phyloP scores from a whole-genome alignment of 2,113 vertebrate genomes.

The Mastomys natalensis region DNA sequence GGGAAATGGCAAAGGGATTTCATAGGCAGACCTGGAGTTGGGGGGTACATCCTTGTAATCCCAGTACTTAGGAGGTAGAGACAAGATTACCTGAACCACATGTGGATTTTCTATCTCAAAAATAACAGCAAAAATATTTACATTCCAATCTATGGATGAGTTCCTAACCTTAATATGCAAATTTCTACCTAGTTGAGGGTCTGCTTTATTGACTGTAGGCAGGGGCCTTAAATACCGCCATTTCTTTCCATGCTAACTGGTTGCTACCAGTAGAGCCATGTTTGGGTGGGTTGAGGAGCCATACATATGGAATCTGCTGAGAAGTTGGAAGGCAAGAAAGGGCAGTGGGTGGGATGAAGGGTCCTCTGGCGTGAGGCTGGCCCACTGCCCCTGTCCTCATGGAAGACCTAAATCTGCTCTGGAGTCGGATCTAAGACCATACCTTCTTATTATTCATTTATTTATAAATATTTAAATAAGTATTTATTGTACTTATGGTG shows the following conservation, averaged over 20 bases:
- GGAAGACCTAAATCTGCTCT: not conserved
- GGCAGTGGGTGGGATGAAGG: rapidly evolving
- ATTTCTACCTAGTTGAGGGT: not conserved
- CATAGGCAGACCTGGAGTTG: not conserved
- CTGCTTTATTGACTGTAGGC: not conserved
- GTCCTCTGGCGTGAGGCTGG: not conserved
- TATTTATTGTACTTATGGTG: not conserved
- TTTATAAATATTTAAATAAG: not conserved
- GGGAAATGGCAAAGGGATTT: not conserved
- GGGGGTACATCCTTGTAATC: not conserved
- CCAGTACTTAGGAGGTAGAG: not conserved
- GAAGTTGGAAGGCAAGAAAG: not conserved
- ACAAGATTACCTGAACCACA: not conserved
- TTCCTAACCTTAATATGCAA: not conserved
- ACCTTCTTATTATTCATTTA: not conserved
- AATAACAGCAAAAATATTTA: not conserved
- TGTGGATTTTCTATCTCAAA: not conserved
- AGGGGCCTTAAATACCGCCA: not conserved
- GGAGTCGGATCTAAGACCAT: not conserved
- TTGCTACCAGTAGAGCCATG: not conserved
- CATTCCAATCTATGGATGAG: not conserved
- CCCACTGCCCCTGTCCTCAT: not conserved
- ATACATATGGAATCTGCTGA: not conserved
- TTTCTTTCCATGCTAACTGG: not conserved
- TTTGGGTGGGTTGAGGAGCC: not conserved